A percentile compares a stretch with the other conserved stretches of the same genome.
phyloP scores from a whole-genome alignment of 2,888 invertebrate genomes.

The Leptodirus hochenwartii region DNA sequence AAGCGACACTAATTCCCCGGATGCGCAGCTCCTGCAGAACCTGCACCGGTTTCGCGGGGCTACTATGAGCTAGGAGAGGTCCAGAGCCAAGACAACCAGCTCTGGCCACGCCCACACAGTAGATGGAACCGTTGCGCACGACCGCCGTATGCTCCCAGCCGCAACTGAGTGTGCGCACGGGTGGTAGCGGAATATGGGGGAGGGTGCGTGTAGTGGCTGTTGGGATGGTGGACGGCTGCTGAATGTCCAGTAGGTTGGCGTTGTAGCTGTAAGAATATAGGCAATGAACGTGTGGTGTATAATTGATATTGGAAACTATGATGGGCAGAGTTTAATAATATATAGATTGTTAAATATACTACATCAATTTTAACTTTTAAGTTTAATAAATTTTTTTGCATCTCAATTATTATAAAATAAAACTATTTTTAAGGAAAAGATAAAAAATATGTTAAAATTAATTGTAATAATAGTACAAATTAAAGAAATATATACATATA shows the following conservation, averaged over 20 bases:
- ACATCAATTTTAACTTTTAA: too few species aligned
- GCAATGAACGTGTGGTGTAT: too few species aligned
- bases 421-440: too few species aligned
- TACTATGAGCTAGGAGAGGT: conserved; percentile 31
- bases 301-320: too few species aligned
- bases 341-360: too few species aligned
- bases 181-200: conserved; percentile 18
- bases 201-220: not conserved
- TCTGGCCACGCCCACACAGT: conserved; percentile 41
- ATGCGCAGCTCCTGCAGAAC: conserved; percentile 43
- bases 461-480: too few species aligned
- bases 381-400: too few species aligned
- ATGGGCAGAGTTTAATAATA: too few species aligned
- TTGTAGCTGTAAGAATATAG: conserved; percentile 19
- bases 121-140: conserved; percentile 38
- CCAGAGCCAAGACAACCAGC: conserved; percentile 39
- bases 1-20: conserved; percentile 58
- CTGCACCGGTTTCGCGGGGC: conserved; percentile 31
- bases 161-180: conserved; percentile 30
- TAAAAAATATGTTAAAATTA: too few species aligned
- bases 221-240: conserved; percentile 3
- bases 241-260: conserved; percentile 19
- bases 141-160: conserved; percentile 43
- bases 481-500: too few species aligned
- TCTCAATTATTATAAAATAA: too few species aligned